Evolutionary conservation across 2,888 invertebrate genomes (phyloP).

Genomic region (Protodeltote pygarga): DNA sequence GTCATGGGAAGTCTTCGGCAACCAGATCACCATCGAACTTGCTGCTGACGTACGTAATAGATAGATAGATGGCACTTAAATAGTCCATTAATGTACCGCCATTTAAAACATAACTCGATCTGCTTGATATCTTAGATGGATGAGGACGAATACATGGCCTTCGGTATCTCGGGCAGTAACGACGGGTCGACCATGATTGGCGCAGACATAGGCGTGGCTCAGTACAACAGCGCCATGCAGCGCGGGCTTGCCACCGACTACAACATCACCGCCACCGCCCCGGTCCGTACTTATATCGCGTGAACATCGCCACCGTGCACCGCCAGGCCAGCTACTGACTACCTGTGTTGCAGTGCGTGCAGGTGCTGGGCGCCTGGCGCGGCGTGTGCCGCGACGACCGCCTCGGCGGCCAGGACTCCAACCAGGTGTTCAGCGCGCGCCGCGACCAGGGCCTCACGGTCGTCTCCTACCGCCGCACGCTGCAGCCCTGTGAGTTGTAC

Average conservation of each 20-base stretch:
- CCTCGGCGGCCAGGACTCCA: conserved; percentile 93
- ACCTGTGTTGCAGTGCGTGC: conserved; percentile 89
- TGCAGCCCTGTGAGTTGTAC: conserved; percentile 88
- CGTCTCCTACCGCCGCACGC: conserved; percentile 91
- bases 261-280: conserved; percentile 93
- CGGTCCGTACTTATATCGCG: conserved; percentile 55
- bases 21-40: conserved; percentile 94
- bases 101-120: too few species aligned
- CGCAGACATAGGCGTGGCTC: conserved; percentile 93
- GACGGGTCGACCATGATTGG: conserved; percentile 93
- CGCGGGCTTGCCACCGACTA: conserved; percentile 93
- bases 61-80: too few species aligned
- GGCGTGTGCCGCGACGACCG: conserved; percentile 95
- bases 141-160: conserved; percentile 94
- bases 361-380: conserved; percentile 93
- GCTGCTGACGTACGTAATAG: conserved; percentile 90
- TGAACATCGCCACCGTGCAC: background rate
- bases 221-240: conserved; percentile 87
- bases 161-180: conserved; percentile 93
- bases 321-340: too few species aligned
- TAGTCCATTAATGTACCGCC: too few species aligned
- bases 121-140: conserved; percentile 67
- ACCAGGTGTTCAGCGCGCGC: conserved; percentile 91
- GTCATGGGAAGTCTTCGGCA: conserved; percentile 96
- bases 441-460: conserved; percentile 92